Percentiles rank a stretch among this genome's conserved stretches.
These are phyloP conservation scores for Aldrovandia affinis DNA, from an alignment of 2,797 vertebrate genomes.

Conservation along the genomic window DNA sequence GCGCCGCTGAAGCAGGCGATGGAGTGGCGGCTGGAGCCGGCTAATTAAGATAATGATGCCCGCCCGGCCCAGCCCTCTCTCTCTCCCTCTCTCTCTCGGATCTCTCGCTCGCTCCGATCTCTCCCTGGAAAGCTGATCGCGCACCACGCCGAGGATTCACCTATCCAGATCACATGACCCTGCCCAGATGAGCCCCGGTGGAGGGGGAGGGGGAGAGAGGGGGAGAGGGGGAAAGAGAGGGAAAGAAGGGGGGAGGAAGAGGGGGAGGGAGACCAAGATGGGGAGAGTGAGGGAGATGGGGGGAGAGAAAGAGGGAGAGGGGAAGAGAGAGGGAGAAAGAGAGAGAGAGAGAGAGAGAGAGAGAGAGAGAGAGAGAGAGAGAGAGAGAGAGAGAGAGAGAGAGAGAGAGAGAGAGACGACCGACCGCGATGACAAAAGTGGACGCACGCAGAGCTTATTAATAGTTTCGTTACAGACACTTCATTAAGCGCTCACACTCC, in stretches of 20 bases:
- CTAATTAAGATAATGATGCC: constrained; percentile 33
- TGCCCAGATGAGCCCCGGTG: neutral
- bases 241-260: no score
- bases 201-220: neutral
- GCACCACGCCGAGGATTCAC: neutral
- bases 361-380: no score
- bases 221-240: no score
- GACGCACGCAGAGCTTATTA: neutral
- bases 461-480: neutral
- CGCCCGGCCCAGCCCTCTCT: neutral
- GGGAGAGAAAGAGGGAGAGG: no score
- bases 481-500: neutral
- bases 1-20: neutral
- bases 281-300: no score
- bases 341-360: no score
- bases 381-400: no score
- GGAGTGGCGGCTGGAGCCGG: neutral
- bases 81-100: neutral
- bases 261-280: no score
- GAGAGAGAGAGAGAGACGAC: no score
- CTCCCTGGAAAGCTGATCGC: neutral
- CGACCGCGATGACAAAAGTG: neutral
- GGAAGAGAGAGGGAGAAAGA: no score
- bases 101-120: neutral
- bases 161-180: constrained; percentile 23